Conservation (phyloP, 2,888 invertebrate genomes). For the Trachelus tabidus region DNA sequence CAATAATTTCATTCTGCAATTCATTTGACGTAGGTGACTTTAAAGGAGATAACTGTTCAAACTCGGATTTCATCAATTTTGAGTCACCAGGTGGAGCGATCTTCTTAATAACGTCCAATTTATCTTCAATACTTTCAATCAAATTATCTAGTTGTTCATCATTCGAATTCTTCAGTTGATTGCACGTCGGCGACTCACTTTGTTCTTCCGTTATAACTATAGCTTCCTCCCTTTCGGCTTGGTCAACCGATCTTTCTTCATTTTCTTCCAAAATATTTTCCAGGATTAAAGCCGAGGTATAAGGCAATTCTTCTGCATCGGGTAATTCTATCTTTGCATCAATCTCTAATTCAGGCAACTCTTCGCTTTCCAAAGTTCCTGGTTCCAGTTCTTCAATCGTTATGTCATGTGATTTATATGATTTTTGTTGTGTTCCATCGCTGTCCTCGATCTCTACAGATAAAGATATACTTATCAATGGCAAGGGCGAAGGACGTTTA, state of each 20-base stretch:
- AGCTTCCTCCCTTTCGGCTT: constrained; percentile 1
- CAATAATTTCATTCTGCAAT: neutral
- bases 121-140: constrained; percentile 46
- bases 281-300: neutral
- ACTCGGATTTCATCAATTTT: neutral
- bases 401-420: neutral
- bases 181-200: neutral
- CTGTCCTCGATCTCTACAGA: neutral
- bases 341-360: constrained; percentile 39
- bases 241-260: neutral
- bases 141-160: constrained; percentile 54
- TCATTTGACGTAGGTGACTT: neutral
- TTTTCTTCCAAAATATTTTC: constrained; percentile 3
- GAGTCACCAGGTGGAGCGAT: constrained; percentile 19
- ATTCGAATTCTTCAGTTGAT: constrained; percentile 38
- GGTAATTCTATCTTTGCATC: constrained; percentile 37
- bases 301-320: constrained; percentile 21
- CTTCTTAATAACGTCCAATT: constrained; percentile 45
- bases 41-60: neutral
- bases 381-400: constrained; percentile 30
- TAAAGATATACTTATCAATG: neutral
- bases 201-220: constrained; percentile 30
- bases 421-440: constrained; percentile 11
- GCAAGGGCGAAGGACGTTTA: neutral
- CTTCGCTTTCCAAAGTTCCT: constrained; percentile 27